Evolutionary conservation across 2,888 invertebrate species (phyloP).

Genomic region (Dioctria rufipes): DNA sequence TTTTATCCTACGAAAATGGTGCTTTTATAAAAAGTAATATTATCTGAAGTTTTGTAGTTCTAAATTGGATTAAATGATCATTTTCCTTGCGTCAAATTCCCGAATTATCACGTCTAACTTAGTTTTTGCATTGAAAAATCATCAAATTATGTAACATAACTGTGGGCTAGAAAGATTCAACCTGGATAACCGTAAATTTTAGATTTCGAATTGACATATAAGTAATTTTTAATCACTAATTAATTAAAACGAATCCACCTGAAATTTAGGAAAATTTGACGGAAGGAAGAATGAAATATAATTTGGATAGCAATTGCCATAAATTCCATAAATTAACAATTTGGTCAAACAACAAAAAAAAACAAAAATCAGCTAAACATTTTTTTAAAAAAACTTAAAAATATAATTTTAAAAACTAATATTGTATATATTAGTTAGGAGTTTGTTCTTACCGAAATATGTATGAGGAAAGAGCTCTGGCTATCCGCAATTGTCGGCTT

Average conservation of each 20-base stretch:
- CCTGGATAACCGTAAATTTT: not conserved
- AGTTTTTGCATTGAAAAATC: too few relatives aligned
- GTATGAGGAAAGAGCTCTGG: not conserved
- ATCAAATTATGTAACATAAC: too few relatives aligned
- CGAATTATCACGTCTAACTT: not conserved
- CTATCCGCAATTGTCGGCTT: slow-evolving; percentile 19
- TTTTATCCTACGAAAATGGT: slow-evolving; percentile 8
- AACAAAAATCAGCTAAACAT: not conserved
- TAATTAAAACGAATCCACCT: not conserved
- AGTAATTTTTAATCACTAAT: not conserved
- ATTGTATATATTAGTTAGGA: not conserved
- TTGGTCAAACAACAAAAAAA: too few relatives aligned
- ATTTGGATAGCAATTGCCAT: not conserved
- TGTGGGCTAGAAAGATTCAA: too few relatives aligned
- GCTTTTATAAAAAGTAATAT: too few relatives aligned
- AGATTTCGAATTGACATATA: not conserved
- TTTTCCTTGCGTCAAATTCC: not conserved
- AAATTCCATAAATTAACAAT: not conserved
- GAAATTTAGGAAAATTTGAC: not conserved
- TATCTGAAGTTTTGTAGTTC: not conserved
- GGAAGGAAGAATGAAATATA: not conserved
- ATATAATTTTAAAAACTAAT: not conserved
- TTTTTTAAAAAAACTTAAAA: not conserved
- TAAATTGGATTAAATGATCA: not conserved
- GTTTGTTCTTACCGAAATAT: slow-evolving; percentile 14